These are phyloP conservation scores for Paracentrotus lividus DNA, from an alignment of 53 echinoderm and acorn worm species.

Conservation along the genomic window DNA sequence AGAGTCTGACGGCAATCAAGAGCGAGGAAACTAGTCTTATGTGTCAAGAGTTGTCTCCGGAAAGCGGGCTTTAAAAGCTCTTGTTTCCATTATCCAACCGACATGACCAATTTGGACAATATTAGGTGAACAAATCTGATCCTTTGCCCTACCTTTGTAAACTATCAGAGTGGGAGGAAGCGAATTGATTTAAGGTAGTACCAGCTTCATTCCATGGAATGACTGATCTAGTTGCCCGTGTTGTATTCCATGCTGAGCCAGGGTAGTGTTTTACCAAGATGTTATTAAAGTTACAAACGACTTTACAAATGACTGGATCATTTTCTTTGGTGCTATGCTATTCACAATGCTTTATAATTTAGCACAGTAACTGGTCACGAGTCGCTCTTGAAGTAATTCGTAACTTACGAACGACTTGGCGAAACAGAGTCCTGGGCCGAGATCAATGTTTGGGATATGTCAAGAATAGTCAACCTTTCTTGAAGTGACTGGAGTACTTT, in stretches of 20 bases:
- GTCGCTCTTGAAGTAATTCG: too few species aligned
- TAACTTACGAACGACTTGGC: too few species aligned
- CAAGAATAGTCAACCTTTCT: background rate
- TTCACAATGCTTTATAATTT: too few species aligned
- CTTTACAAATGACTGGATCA: too few species aligned
- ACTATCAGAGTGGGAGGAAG: background rate
- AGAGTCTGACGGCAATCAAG: background rate
- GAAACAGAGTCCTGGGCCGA: too few species aligned
- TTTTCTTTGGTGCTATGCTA: too few species aligned
- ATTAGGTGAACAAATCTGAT: background rate
- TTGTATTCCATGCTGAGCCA: background rate
- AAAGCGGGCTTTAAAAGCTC: background rate
- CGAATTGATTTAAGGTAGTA: background rate
- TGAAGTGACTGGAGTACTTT: background rate
- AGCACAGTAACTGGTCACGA: too few species aligned
- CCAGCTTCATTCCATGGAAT: background rate
- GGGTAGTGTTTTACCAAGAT: too few species aligned
- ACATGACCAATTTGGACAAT: constrained; percentile 8
- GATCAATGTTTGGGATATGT: background rate
- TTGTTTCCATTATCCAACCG: background rate
- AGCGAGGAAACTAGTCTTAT: background rate
- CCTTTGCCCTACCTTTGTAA: background rate
- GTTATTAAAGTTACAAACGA: too few species aligned
- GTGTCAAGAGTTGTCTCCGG: background rate
- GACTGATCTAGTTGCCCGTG: background rate